Evolutionary conservation across 37 sponge, comb jelly and placozoan genomes (phyloP).

Genomic region (Halichondria panicea): DNA sequence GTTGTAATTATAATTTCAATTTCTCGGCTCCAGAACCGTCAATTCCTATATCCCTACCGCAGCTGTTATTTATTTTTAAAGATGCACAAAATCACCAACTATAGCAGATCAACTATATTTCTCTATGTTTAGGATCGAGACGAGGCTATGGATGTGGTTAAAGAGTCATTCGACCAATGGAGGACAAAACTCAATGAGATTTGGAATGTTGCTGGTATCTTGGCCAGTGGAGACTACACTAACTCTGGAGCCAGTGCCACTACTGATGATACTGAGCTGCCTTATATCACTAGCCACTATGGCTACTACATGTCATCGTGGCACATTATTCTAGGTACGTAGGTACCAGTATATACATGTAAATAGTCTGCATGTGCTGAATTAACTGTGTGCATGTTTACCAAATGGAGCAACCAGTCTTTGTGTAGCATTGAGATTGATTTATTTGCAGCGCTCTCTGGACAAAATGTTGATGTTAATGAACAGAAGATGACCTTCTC

Average conservation of each 20-base stretch:
- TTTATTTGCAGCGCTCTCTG: too few species aligned
- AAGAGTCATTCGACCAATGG: background rate
- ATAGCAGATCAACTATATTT: too few species aligned
- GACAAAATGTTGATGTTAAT: constrained; percentile 10
- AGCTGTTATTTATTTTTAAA: background rate
- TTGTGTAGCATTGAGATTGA: too few species aligned
- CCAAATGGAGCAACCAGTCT: background rate
- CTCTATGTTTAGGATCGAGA: background rate
- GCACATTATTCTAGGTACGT: constrained; percentile 18
- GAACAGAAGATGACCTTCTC: constrained; percentile 1
- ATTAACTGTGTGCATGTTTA: background rate
- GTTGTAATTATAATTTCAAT: too few species aligned
- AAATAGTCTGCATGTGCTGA: background rate
- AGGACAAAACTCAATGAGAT: constrained; percentile 2
- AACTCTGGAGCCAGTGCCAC: background rate
- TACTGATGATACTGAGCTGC: constrained; percentile 5
- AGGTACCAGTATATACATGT: background rate
- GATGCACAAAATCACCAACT: background rate
- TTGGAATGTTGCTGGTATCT: constrained; percentile 28
- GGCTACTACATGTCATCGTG: constrained; percentile 35
- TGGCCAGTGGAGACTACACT: constrained; percentile 4
- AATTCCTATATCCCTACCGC: background rate
- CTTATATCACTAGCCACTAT: constrained; percentile 29
- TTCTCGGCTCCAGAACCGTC: too few species aligned
- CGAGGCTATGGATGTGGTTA: background rate